These are phyloP conservation scores for Microcebus jonahi DNA, from an alignment of 2,113 vertebrate genomes.

Conservation along the genomic window DNA sequence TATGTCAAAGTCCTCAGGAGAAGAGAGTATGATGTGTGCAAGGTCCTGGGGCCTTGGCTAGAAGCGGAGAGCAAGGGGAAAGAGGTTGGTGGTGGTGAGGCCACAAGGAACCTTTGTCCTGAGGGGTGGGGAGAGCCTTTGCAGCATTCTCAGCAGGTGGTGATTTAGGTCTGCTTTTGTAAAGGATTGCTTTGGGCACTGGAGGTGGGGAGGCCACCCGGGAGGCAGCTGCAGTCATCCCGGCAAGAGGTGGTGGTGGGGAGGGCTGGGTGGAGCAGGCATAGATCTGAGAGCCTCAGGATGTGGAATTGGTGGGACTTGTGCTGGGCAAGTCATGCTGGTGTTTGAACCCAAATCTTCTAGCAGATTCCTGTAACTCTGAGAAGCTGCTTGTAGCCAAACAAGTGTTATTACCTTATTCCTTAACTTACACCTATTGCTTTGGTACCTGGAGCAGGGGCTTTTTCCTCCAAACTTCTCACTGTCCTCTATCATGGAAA, in stretches of 20 bases:
- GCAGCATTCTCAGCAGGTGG: background rate
- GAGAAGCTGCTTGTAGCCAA: background rate
- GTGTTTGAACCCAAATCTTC: background rate
- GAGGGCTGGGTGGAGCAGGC: background rate
- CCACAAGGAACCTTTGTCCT: fast-evolving
- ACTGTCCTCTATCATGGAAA: background rate
- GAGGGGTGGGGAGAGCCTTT: too few relatives aligned
- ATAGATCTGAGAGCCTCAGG: background rate
- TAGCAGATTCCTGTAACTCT: background rate
- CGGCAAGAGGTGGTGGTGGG: background rate
- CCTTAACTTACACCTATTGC: background rate
- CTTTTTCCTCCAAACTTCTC: background rate
- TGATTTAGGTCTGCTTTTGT: background rate
- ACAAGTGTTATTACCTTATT: background rate
- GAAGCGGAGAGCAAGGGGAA: background rate
- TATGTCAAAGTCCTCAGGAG: background rate
- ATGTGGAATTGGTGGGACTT: background rate
- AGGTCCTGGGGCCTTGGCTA: background rate
- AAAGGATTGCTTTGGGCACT: background rate
- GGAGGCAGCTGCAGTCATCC: background rate
- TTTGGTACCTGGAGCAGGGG: background rate
- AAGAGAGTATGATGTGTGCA: background rate
- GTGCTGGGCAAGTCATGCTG: background rate
- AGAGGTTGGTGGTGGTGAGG: background rate
- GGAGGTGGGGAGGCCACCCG: background rate